phyloP scores from a whole-genome alignment of 2,797 vertebrate genomes.

The Micropoecilia bifurca region DNA sequence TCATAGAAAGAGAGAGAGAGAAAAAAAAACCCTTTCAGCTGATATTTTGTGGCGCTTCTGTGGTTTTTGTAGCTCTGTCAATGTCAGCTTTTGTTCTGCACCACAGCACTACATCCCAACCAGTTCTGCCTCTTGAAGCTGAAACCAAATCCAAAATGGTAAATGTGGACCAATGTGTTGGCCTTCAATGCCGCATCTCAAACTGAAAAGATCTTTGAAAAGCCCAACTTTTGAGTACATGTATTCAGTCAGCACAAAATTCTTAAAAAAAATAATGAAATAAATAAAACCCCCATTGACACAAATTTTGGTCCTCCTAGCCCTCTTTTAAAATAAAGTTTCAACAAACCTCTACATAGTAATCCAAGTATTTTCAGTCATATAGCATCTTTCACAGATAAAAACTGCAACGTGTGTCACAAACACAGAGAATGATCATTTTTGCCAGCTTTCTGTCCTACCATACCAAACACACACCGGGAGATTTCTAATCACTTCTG shows the following conservation, averaged over 20 bases:
- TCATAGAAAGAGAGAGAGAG: not conserved
- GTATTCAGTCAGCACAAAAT: not conserved
- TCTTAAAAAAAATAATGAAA: too few relatives aligned
- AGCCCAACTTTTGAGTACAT: not conserved
- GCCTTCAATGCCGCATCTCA: not conserved
- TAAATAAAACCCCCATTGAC: not conserved
- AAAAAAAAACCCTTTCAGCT: slow-evolving; percentile 43
- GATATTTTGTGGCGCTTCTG: slow-evolving; percentile 48
- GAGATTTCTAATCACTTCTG: not conserved
- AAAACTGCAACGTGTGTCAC: not conserved
- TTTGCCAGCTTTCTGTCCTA: not conserved
- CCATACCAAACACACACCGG: not conserved
- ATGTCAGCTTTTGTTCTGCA: slow-evolving; percentile 56
- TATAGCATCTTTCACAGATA: not conserved
- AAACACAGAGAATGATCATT: not conserved
- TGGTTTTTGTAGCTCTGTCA: slow-evolving; percentile 59
- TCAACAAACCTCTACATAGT: not conserved
- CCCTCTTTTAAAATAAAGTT: not conserved
- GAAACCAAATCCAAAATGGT: slow-evolving; percentile 51
- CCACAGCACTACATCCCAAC: slow-evolving; percentile 47
- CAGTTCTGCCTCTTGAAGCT: slow-evolving; percentile 35
- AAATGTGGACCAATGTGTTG: not conserved
- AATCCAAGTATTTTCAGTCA: not conserved
- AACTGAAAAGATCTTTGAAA: not conserved
- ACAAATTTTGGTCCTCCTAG: not conserved